Base-by-base conservation (phyloP, 2,888 invertebrate species). In the Cephus pygmeus region DNA sequence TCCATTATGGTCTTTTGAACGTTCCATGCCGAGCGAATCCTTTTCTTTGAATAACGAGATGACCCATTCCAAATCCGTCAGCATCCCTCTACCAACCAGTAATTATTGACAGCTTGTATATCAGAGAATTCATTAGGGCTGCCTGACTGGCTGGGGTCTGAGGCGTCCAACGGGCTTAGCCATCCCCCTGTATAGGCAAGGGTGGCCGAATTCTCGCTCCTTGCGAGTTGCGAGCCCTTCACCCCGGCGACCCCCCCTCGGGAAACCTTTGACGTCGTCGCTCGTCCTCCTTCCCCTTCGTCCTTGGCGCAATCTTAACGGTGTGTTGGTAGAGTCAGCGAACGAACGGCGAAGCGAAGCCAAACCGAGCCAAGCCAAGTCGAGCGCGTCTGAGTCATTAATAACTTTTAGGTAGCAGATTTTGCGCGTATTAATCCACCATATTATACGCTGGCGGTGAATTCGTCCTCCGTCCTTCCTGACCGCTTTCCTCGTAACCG, bases 391-490 rank as follows among this genome's bases (percentile, higher is more conserved):
- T 84, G 87, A 90, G 89, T 91, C 91, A 91, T 91, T 91, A 91
- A 91, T 91, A 91, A 90, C 91, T 90, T 91, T 91, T 90, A 88
- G 89, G 87, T 90, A 90, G 90, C 91, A 91, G 90, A 91, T 91
- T 91, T 89, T 83, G 89, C 90, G 90, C 88, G 90, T 89, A 91
- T 90, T 91, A 91, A 91, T 91, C 90, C 90, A 87, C 87, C 88
- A 89, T 90, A 90, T 90, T 90, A 90, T 89, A 87, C 89, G 86
- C 86, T 84, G 82, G 85, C 83, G 79, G 83, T 79, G 78, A 81
- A 80, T 79, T 80, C 76, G 78, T 79, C 79, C 81, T 81, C 80
- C 81, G 79, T 81, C 76, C 81, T 80, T 82, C 81, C 76, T 34
- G 68, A 76, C 71, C 76, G 36, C 77, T 75, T 79, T 73, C 76